These are phyloP conservation scores for Forbesichthys agassizii DNA, from an alignment of 2,113 vertebrate genomes.

Conservation along the genomic window DNA sequence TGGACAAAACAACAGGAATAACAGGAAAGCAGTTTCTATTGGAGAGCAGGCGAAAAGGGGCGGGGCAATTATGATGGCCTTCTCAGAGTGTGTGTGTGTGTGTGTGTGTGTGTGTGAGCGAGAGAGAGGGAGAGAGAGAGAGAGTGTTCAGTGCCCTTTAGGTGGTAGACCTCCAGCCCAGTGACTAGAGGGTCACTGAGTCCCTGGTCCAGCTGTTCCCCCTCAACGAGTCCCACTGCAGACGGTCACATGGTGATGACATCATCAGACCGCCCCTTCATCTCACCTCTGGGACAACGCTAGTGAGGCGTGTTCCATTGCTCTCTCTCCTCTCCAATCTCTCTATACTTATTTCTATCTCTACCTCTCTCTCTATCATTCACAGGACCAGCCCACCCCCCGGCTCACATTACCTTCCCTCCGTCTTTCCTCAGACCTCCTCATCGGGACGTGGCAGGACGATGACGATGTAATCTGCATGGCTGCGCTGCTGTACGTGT, in stretches of 20 bases:
- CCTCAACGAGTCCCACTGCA: slow-evolving; percentile 39
- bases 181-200: slow-evolving; percentile 65
- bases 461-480: slow-evolving; percentile 69
- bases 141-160: slow-evolving; percentile 43
- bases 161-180: slow-evolving; percentile 45
- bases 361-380: no score
- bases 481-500: slow-evolving; percentile 32
- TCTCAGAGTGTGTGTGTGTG: not conserved
- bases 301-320: slow-evolving; percentile 54
- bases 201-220: slow-evolving; percentile 56
- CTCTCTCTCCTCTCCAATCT: slow-evolving; percentile 14
- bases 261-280: slow-evolving; percentile 60
- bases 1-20: no score
- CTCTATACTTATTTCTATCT: not conserved
- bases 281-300: slow-evolving; percentile 59
- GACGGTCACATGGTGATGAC: slow-evolving; percentile 63
- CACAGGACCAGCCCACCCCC: no score
- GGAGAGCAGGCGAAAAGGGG: no score
- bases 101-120: slow-evolving; percentile 24
- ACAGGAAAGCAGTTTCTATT: no score
- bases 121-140: slow-evolving; percentile 33
- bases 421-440: slow-evolving; percentile 59
- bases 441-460: slow-evolving; percentile 59
- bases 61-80: slow-evolving; percentile 8
- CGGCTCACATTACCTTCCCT: no score